phyloP scores from a whole-genome alignment of 2,797 vertebrate species.

The Squalus acanthias region DNA sequence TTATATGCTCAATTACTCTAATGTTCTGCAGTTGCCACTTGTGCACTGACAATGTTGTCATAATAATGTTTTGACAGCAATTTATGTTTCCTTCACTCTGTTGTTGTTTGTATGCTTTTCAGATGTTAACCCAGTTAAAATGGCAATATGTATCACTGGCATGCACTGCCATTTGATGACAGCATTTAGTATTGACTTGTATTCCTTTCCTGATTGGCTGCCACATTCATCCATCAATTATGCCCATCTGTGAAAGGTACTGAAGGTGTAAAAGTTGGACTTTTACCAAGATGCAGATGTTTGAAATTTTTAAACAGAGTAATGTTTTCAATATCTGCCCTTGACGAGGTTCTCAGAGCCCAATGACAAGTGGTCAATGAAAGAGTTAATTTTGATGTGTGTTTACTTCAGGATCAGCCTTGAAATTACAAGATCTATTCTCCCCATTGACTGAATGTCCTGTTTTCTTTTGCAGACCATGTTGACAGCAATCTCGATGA shows the following conservation, averaged over 20 bases:
- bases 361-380: background rate
- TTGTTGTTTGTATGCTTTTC: background rate
- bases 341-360: background rate
- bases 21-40: background rate
- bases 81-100: background rate
- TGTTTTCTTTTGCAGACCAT: slow-evolving; percentile 74
- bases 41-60: background rate
- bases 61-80: background rate
- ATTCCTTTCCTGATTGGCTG: background rate
- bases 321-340: background rate
- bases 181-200: background rate
- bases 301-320: background rate
- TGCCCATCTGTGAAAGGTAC: background rate
- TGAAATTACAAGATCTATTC: background rate
- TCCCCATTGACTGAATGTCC: background rate
- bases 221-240: background rate
- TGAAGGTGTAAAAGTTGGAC: background rate
- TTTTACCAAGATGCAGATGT: background rate
- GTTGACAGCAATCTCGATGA: slow-evolving; percentile 99
- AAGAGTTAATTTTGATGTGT: background rate
- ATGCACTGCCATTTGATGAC: background rate
- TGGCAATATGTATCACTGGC: background rate
- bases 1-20: background rate
- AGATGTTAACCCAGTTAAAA: background rate
- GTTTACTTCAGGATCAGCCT: background rate